Evolutionary conservation across 2,888 invertebrate genomes (phyloP), one percentile per base, ranked within the genome.

Genomic region (Thera obeliscata): DNA sequence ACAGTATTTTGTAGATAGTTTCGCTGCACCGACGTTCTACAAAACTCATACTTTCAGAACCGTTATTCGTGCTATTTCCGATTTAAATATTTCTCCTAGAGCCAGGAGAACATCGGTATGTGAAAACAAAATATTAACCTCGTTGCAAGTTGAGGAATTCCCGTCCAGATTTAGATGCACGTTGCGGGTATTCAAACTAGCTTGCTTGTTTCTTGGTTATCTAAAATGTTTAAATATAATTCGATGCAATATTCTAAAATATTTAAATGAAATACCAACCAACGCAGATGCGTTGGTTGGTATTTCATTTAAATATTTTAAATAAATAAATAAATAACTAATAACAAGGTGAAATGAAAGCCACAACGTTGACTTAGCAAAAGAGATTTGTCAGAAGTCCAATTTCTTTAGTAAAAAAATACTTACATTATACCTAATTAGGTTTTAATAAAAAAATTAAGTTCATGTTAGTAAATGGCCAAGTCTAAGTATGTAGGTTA

Each of bases 81-180:
- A 66, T 71, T 69, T 56, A 67, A 64, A 67, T 71, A 57, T 69
- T 67, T 63, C 58, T 66, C 52, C 57, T 52, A 62, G 61, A 59
- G 69, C 54, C 56, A 48, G 62, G 46, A 61, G 57, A 65, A 68
- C 66, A 67, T 72, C 64, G 66, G 65, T 55, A 65, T 70, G 67
- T 69, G 67, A 69, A 71, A 67, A 65, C 71, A 72, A 70, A 66
- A 71, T 73, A 70, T 73, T 73, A 73, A 73, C 73, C 75, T 62
- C 73, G 61, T 71, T 72, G 68, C 71, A 72, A 66, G 66, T 71
- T 64, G 62, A 63, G 66, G 65, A 66, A 72, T 73, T 67, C 70
- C 66, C 58, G 46, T 66, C 69, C 64, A 69, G 66, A 72, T 66
- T 73, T 74, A 74, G 73, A 65, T 56, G 56, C 64, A 67, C 55